These are phyloP conservation scores for Xiphorhynchus elegans DNA, from an alignment of 2,113 vertebrate species.

Conservation along the genomic window DNA sequence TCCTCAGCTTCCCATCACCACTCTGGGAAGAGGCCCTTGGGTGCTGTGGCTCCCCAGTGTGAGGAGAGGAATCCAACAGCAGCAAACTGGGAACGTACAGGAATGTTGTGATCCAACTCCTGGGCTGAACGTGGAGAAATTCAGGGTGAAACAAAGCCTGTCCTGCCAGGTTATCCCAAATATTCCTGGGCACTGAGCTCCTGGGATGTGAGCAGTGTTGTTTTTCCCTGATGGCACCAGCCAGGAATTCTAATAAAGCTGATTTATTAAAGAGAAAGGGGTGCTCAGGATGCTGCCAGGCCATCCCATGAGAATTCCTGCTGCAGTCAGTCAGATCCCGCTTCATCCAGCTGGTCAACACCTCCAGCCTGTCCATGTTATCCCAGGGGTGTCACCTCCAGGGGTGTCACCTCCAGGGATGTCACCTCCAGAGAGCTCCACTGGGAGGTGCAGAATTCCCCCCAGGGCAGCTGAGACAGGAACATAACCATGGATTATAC, in stretches of 20 bases:
- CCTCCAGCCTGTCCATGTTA: not conserved
- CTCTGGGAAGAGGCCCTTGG: not conserved
- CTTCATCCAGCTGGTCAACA: not conserved
- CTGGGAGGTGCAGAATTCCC: not conserved
- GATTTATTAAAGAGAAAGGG: not conserved
- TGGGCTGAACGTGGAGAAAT: not conserved
- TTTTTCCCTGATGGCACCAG: not conserved
- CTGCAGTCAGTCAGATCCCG: not conserved
- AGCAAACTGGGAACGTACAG: not conserved
- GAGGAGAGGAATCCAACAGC: not conserved
- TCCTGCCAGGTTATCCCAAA: not conserved
- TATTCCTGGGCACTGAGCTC: not conserved
- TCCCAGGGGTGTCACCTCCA: not conserved
- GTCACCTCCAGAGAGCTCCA: not conserved
- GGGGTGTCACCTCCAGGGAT: not conserved
- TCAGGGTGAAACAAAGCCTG: not conserved
- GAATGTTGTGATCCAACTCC: not conserved
- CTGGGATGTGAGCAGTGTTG: not conserved
- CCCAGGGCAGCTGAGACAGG: not conserved
- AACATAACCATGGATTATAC: not conserved
- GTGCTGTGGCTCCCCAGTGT: not conserved
- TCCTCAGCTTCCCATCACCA: not conserved
- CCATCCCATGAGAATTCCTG: not conserved
- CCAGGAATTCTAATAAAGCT: not conserved
- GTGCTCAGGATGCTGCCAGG: not conserved